Evolutionary conservation across 2,113 vertebrate species (phyloP), one percentile per base, ranked within the genome.

Genomic region (Tonatia bakeri): DNA sequence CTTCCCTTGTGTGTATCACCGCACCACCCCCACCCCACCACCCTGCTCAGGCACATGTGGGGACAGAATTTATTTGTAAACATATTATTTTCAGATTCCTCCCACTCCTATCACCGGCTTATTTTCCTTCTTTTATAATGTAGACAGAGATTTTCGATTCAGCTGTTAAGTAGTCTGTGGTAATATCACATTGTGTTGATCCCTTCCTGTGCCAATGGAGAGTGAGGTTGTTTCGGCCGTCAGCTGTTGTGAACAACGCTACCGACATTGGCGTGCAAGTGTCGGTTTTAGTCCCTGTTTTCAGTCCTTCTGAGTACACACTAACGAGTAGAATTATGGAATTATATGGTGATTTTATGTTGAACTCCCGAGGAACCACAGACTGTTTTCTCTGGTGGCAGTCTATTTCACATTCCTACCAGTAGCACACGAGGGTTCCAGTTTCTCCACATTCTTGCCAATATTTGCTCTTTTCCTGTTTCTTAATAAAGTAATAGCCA

Each of bases 31-130:
- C 56, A 36, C 9, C 65, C 22, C 13, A 65, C 9, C 65, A 14
- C 12, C 28, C 26, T 12, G 50, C 61, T 47, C 26, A 36, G 70
- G 77, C 13, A 1, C 75, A 36, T 36, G n/a, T 31, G 75, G n/a
- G 87, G 90, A 59, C 87, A 94, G 96, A 91, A 94, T 69, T 31
- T 91, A 56, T 95, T 92, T 92, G 81, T 84, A 65, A 94, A 90
- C 95, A 89, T 90, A 93, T 95, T 97, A 93, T 94, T 96, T 92
- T 92, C 87, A 86, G 89, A 91, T 81, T 93, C 47, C 65, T 97
- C 83, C 94, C 89, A 91, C n/a, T 83, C 40, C 83, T 75, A 26
- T 94, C 93, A 45, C 96, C 92, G 91, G 85, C 47, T 92, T 95
- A 50, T 38, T 94, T 97, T 90, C 85, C 85, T 96, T 94, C 94